Percentiles rank a stretch among this genome's conserved stretches.
These are phyloP conservation scores for Rissa tridactyla DNA, from an alignment of 2,113 vertebrate species.

Conservation along the genomic window DNA sequence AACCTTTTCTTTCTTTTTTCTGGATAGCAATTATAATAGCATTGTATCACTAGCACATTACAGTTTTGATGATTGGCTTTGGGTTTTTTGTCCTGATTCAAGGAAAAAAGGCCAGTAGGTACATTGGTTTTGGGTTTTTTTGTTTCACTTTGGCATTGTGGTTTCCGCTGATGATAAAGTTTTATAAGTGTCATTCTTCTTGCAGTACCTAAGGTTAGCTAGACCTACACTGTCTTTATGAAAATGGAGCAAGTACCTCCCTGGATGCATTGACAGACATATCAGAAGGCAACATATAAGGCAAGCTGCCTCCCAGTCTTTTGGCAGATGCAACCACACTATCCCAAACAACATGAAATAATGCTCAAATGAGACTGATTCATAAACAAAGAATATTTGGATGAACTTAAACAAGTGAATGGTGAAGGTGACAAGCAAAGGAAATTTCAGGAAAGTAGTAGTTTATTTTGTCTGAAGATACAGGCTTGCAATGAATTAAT, in stretches of 20 bases:
- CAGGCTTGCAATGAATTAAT: not conserved
- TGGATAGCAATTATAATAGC: not conserved
- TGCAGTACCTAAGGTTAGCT: not conserved
- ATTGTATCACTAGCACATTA: not conserved
- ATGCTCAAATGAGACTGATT: not conserved
- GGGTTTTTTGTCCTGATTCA: not conserved
- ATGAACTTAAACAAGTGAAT: not conserved
- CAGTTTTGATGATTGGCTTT: rapidly evolving
- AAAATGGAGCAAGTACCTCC: not conserved
- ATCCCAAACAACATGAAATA: not conserved
- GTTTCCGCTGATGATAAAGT: not conserved
- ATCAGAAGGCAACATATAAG: not conserved
- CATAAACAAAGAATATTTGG: not conserved
- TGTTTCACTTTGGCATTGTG: not conserved
- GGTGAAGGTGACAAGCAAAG: not conserved
- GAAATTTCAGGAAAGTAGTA: not conserved
- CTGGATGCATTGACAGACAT: not conserved
- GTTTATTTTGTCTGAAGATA: not conserved
- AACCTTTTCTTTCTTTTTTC: not conserved
- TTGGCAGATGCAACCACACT: not conserved
- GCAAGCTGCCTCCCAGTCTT: not conserved
- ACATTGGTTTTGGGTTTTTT: not conserved
- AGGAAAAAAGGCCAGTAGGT: not conserved
- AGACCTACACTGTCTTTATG: not conserved
- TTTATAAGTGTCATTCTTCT: not conserved